Conservation (phyloP, 2,888 invertebrate species). For the Acleris holmiana region DNA sequence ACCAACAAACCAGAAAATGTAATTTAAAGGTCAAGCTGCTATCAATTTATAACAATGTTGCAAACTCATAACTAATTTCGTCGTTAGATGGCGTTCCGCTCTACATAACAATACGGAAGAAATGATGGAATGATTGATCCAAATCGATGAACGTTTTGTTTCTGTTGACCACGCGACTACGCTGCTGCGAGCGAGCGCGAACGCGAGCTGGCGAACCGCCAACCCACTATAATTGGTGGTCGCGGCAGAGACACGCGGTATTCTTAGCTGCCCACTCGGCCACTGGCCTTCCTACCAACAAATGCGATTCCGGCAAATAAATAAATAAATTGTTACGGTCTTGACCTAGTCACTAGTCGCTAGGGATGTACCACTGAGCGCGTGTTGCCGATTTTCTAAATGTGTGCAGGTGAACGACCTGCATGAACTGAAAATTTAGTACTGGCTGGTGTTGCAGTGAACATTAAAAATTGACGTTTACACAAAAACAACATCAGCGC, state of each 20-base stretch:
- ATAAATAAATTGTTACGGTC: constrained; percentile 62
- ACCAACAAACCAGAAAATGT: too few relatives aligned
- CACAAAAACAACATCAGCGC: background rate
- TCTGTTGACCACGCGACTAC: constrained; percentile 65
- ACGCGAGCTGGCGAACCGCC: constrained; percentile 89
- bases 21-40: background rate
- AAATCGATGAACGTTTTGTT: constrained; percentile 69
- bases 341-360: constrained; percentile 72
- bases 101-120: constrained; percentile 39
- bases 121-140: constrained; percentile 63
- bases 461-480: constrained; percentile 15
- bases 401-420: constrained; percentile 53
- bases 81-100: constrained; percentile 20
- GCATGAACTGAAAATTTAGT: constrained; percentile 39
- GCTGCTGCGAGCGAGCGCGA: too few relatives aligned
- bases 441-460: constrained; percentile 33
- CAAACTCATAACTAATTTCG: constrained; percentile 15
- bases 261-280: constrained; percentile 86
- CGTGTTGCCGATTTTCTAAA: constrained; percentile 45
- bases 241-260: constrained; percentile 86
- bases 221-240: constrained; percentile 96
- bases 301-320: constrained; percentile 61
- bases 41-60: constrained; percentile 3
- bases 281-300: constrained; percentile 73
- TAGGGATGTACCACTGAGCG: constrained; percentile 50